Percentiles rank a stretch among this genome's conserved stretches.
Conservation (phyloP, 2,113 vertebrate genomes). For the Symphodus melops region DNA sequence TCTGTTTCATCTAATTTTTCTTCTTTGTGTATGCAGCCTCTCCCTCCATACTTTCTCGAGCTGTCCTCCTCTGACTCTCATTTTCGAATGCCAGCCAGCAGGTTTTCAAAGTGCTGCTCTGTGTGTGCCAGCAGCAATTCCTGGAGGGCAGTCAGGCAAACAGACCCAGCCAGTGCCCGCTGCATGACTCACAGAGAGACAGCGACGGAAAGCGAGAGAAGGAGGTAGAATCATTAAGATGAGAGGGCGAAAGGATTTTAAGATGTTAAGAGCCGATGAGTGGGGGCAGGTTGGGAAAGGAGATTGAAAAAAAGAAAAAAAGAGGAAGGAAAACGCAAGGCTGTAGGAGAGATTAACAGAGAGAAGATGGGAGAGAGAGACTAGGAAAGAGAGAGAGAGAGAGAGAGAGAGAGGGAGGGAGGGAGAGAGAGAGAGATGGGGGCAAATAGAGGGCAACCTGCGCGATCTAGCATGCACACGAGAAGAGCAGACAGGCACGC, state of each 20-base stretch:
- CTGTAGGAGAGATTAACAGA: slow-evolving; percentile 57
- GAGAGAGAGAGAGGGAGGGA: slow-evolving; percentile 45
- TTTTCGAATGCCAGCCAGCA: slow-evolving; percentile 56
- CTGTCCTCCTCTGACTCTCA: slow-evolving; percentile 14
- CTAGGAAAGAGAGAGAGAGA: slow-evolving; percentile 38
- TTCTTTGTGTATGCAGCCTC: slow-evolving; percentile 2
- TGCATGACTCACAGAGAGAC: slow-evolving; percentile 63
- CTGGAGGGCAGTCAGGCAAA: slow-evolving; percentile 81
- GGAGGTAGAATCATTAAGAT: slow-evolving; percentile 46
- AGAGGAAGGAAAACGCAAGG: slow-evolving; percentile 39
- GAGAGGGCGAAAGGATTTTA: slow-evolving; percentile 54
- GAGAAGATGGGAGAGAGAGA: slow-evolving; percentile 19
- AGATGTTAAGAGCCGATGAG: slow-evolving; percentile 58
- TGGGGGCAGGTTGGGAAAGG: slow-evolving; percentile 42
- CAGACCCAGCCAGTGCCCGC: slow-evolving; percentile 63
- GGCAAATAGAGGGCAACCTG: slow-evolving; percentile 73
- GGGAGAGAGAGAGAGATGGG: slow-evolving; percentile 49
- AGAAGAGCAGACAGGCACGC: slow-evolving; percentile 69
- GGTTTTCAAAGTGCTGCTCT: slow-evolving; percentile 65
- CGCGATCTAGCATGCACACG: slow-evolving; percentile 61
- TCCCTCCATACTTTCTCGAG: slow-evolving; percentile 21
- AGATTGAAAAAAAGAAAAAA: slow-evolving; percentile 17
- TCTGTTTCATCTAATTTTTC: slow-evolving; percentile 1
- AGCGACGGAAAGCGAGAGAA: slow-evolving; percentile 13
- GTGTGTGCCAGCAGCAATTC: slow-evolving; percentile 76